A percentile compares a stretch with the other conserved stretches of the same genome.
phyloP scores from a whole-genome alignment of 2,797 vertebrate genomes.

The Limnodromus scolopaceus region DNA sequence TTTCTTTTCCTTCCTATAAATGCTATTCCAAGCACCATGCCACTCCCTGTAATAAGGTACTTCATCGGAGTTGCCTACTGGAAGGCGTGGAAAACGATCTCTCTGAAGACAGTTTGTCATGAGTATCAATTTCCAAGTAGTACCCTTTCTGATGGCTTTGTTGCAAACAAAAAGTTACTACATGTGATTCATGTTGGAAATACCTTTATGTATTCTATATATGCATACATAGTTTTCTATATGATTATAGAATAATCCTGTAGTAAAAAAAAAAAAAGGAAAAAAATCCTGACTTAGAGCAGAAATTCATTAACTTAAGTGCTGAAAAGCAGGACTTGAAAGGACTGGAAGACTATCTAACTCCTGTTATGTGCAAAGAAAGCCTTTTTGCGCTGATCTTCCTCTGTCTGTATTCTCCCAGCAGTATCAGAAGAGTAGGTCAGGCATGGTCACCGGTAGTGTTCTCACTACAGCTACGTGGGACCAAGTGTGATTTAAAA shows the following conservation, averaged over 20 bases:
- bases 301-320: neutral
- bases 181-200: neutral
- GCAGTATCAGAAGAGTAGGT: neutral
- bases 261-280: neutral
- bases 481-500: neutral
- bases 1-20: neutral
- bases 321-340: neutral
- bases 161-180: neutral
- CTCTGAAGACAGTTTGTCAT: neutral
- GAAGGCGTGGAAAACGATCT: neutral
- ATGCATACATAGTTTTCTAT: too few relatives aligned
- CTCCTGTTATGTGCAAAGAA: neutral
- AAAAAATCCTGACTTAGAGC: neutral
- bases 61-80: neutral
- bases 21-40: neutral
- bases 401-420: neutral
- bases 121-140: neutral
- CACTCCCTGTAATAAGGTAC: neutral
- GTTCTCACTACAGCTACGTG: neutral
- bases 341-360: neutral
- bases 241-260: neutral
- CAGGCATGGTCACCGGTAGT: neutral
- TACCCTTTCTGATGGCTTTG: neutral
- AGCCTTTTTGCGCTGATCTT: neutral
- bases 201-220: accelerated